phyloP scores from a whole-genome alignment of 2,113 vertebrate genomes.

The Morphnarchus princeps region DNA sequence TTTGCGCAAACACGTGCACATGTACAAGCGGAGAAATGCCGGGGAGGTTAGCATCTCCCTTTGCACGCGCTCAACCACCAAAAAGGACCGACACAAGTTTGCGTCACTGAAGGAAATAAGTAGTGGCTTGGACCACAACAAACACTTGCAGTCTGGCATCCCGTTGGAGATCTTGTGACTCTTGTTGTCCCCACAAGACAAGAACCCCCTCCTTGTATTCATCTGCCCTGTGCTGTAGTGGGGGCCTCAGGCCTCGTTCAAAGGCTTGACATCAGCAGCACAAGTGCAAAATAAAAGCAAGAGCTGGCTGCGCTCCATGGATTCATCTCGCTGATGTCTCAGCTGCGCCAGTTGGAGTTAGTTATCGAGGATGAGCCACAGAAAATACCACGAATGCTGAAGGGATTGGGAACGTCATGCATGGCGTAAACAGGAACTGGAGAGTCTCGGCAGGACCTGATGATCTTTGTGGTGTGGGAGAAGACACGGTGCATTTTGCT shows the following conservation, averaged over 20 bases:
- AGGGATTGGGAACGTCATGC: background rate
- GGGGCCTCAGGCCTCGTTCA: background rate
- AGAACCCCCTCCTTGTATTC: background rate
- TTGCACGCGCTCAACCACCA: fast-evolving
- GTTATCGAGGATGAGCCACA: background rate
- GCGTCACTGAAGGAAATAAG: conserved; percentile 9
- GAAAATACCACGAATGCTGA: background rate
- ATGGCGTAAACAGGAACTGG: background rate
- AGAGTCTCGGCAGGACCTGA: background rate
- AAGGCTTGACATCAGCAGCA: conserved; percentile 8
- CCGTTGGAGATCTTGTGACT: background rate
- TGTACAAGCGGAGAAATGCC: fast-evolving
- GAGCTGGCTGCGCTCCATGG: conserved; percentile 18
- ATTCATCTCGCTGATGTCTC: background rate
- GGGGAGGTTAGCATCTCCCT: background rate
- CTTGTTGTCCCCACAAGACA: background rate
- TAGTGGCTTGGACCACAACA: conserved; percentile 12
- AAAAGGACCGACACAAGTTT: background rate
- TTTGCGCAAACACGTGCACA: background rate
- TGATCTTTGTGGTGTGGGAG: background rate
- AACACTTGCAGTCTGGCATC: background rate
- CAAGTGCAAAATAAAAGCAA: background rate
- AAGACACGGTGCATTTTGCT: background rate
- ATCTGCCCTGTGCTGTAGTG: fast-evolving
- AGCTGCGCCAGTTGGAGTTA: conserved; percentile 10